Evolutionary conservation across 2,888 invertebrate species (phyloP).

Genomic region (Drosophila ustulata): DNA sequence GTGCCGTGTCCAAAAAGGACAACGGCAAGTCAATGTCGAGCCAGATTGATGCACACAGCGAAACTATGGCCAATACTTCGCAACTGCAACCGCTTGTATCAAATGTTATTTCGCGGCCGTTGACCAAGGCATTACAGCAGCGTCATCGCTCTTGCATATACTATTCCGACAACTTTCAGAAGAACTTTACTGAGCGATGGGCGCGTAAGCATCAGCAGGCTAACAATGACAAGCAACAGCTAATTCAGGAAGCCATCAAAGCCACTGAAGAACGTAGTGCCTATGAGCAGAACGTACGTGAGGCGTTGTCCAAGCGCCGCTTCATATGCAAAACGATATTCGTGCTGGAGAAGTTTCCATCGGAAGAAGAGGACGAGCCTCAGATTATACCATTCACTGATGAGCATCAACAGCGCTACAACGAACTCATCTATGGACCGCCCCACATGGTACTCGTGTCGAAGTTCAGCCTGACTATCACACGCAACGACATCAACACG

Average conservation of each 20-base stretch:
- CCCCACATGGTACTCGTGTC: conserved; percentile 86
- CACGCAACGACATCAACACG: conserved; percentile 92
- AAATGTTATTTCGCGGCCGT: conserved; percentile 8
- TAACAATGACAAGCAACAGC: conserved; percentile 13
- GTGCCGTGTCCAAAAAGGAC: background rate
- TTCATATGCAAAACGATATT: conserved; percentile 78
- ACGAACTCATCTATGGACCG: conserved; percentile 87
- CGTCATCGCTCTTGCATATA: conserved; percentile 39
- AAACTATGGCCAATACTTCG: background rate
- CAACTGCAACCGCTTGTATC: background rate
- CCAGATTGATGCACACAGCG: background rate
- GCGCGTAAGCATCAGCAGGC: conserved; percentile 11
- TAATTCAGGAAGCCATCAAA: conserved; percentile 52
- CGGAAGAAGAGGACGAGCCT: conserved; percentile 85
- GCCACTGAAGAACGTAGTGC: conserved; percentile 82
- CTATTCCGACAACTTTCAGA: conserved; percentile 36
- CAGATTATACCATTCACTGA: conserved; percentile 88
- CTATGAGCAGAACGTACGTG: conserved; percentile 85
- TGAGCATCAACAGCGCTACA: conserved; percentile 88
- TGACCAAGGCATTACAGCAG: conserved; percentile 39
- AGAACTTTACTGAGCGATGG: conserved; percentile 22
- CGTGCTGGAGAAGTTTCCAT: conserved; percentile 86
- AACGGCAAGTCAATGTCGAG: conserved; percentile 3
- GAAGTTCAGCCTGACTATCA: conserved; percentile 88
- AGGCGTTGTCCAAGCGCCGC: conserved; percentile 82